Evolutionary conservation across 1,140 invertebrate genomes (phyloP).

Genomic region (Caenorhabditis tropicalis): DNA sequence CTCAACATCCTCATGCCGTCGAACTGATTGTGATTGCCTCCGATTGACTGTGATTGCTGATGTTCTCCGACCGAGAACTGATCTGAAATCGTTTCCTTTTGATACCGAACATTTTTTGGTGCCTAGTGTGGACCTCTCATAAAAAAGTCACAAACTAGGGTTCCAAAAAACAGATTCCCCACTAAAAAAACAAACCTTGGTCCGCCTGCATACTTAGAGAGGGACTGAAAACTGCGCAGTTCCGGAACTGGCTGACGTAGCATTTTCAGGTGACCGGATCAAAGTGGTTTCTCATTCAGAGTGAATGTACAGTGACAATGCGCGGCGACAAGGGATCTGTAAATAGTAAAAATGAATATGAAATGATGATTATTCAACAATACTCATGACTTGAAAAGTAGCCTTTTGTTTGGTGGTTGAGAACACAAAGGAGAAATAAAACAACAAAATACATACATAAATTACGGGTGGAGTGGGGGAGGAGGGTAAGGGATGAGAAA

Average conservation of each 20-base stretch:
- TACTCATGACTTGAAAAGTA: background rate
- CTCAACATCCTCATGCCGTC: conserved; percentile 44
- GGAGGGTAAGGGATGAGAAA: conserved; percentile 31
- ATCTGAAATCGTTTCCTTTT: too few relatives aligned
- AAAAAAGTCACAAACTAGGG: too few relatives aligned
- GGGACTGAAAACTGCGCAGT: conserved; percentile 71
- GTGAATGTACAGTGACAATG: conserved; percentile 29
- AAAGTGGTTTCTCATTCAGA: conserved; percentile 47
- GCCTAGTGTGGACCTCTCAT: too few relatives aligned
- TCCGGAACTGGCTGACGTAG: conserved; percentile 72
- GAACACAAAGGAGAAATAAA: background rate
- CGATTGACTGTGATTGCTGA: conserved; percentile 52
- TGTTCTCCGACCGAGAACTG: conserved; percentile 52
- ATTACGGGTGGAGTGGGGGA: background rate
- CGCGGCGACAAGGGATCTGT: conserved; percentile 29
- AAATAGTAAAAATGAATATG: background rate
- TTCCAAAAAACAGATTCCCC: background rate
- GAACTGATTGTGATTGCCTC: conserved; percentile 44
- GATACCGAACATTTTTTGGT: too few relatives aligned
- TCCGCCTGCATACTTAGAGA: conserved; percentile 66
- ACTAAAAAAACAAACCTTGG: conserved; percentile 26
- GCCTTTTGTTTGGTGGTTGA: background rate
- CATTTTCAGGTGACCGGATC: conserved; percentile 58
- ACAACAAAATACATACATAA: conserved; percentile 31
- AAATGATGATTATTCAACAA: too few relatives aligned